A percentile compares a stretch with the other conserved stretches of the same genome.
phyloP scores from a whole-genome alignment of 1,140 invertebrate species.

The Zelostemma sp. region DNA sequence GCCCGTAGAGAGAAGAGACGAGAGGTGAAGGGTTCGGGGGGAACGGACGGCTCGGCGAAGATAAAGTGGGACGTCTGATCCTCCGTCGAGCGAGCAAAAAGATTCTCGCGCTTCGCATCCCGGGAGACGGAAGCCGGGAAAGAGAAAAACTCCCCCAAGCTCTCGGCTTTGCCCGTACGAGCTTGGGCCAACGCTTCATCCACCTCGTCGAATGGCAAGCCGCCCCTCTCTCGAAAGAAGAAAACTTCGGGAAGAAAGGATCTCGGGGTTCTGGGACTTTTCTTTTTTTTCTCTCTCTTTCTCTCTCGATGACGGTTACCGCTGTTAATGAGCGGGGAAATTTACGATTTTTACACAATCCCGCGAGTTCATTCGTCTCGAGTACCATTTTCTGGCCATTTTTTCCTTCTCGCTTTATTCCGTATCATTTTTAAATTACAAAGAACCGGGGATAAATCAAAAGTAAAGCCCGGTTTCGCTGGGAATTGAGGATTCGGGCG shows the following conservation, averaged over 20 bases:
- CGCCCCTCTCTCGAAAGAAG: conserved; percentile 49
- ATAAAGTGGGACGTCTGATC: conserved; percentile 61
- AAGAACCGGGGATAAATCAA: too few relatives aligned
- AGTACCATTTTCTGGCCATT: too few relatives aligned
- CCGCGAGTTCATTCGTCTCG: too few relatives aligned
- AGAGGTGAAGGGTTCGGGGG: conserved; percentile 20
- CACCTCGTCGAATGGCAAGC: conserved; percentile 54
- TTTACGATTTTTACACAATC: conserved; percentile 15
- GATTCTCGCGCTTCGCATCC: conserved; percentile 58
- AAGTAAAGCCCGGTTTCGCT: not conserved
- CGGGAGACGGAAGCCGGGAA: conserved; percentile 67
- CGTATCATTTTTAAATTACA: not conserved
- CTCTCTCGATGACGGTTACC: conserved; percentile 13
- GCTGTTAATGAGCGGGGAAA: conserved; percentile 25
- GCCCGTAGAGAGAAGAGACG: conserved; percentile 30
- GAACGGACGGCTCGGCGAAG: conserved; percentile 48
- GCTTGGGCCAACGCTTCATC: conserved; percentile 59
- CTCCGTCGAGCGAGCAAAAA: conserved; percentile 58
- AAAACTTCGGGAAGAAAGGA: conserved; percentile 61
- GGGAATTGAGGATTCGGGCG: conserved; percentile 17
- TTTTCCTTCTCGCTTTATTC: too few relatives aligned
- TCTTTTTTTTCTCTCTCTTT: conserved; percentile 11
- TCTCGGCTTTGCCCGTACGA: conserved; percentile 43
- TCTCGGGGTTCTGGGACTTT: conserved; percentile 17
- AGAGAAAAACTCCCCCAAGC: conserved; percentile 66